Conservation (phyloP, 2,113 vertebrate genomes). For the Tragulus kanchil region DNA sequence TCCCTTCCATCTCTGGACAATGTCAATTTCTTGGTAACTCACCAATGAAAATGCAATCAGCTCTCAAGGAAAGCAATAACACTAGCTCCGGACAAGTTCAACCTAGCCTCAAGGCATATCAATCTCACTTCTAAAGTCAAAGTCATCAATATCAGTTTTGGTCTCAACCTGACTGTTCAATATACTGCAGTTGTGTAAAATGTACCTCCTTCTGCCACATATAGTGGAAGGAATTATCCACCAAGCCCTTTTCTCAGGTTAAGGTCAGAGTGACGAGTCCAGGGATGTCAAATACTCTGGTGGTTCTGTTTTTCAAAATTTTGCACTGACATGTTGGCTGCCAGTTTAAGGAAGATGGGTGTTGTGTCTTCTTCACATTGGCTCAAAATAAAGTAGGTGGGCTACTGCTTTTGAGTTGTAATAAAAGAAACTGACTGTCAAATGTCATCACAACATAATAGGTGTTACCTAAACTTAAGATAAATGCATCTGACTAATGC, state of each 20-base stretch:
- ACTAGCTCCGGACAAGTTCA: background rate
- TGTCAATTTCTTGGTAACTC: constrained; percentile 4
- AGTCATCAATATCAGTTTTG: background rate
- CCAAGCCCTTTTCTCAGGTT: constrained; percentile 26
- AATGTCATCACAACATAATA: constrained; percentile 2
- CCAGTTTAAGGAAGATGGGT: background rate
- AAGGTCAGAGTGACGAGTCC: constrained; percentile 28
- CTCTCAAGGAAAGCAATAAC: background rate
- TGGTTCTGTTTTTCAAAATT: constrained; percentile 19
- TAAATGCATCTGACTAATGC: constrained; percentile 35
- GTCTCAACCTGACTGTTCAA: background rate
- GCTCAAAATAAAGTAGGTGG: constrained; percentile 2
- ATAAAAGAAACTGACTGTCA: constrained; percentile 29
- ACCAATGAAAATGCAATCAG: background rate
- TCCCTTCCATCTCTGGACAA: background rate
- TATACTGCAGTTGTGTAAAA: background rate
- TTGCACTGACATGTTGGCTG: constrained; percentile 40
- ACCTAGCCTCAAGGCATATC: background rate
- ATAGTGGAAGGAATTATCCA: constrained; percentile 17
- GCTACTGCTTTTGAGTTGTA: background rate
- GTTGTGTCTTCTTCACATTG: background rate
- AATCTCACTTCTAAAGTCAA: constrained; percentile 36
- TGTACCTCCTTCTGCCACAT: background rate
- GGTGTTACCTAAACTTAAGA: constrained; percentile 19
- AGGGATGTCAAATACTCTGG: background rate